Conservation (phyloP, 2,797 vertebrate genomes). For the Gymnoscopelus microlampas region DNA sequence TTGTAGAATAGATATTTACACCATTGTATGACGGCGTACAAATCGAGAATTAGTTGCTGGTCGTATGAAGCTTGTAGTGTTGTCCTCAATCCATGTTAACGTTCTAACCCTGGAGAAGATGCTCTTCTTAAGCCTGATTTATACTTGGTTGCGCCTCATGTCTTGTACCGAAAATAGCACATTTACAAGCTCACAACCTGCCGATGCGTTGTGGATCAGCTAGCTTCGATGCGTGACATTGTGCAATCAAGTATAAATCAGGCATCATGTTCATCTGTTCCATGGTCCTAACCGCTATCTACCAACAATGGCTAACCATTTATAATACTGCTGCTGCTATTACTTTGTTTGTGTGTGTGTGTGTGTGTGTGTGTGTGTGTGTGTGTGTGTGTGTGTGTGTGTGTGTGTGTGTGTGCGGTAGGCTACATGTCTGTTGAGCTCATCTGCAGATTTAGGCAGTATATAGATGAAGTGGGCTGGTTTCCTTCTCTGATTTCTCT, state of each 20-base stretch:
- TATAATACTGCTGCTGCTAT: constrained; percentile 13
- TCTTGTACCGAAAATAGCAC: too few relatives aligned
- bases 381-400: not conserved
- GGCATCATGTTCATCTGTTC: constrained; percentile 50
- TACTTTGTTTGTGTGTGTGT: not conserved
- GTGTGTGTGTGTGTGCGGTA: constrained; percentile 4
- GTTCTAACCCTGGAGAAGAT: constrained; percentile 61
- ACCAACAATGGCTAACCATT: constrained; percentile 52
- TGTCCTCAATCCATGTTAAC: constrained; percentile 66
- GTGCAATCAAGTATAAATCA: too few relatives aligned
- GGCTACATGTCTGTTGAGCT: constrained; percentile 10
- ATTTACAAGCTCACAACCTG: too few relatives aligned
- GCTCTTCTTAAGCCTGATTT: constrained; percentile 28
- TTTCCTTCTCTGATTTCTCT: constrained; percentile 8
- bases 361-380: constrained; percentile 13
- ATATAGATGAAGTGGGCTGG: constrained; percentile 15
- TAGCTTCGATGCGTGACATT: too few relatives aligned
- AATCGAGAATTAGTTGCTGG: not conserved
- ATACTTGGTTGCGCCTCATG: not conserved
- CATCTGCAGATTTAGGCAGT: not conserved
- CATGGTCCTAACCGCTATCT: constrained; percentile 58
- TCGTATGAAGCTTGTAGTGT: constrained; percentile 51
- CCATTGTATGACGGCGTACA: too few relatives aligned
- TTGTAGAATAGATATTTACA: too few relatives aligned
- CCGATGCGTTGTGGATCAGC: too few relatives aligned